Percentiles rank a stretch among this genome's conserved stretches.
Conservation (phyloP, 1,140 invertebrate genomes). For the Maniola jurtina region DNA sequence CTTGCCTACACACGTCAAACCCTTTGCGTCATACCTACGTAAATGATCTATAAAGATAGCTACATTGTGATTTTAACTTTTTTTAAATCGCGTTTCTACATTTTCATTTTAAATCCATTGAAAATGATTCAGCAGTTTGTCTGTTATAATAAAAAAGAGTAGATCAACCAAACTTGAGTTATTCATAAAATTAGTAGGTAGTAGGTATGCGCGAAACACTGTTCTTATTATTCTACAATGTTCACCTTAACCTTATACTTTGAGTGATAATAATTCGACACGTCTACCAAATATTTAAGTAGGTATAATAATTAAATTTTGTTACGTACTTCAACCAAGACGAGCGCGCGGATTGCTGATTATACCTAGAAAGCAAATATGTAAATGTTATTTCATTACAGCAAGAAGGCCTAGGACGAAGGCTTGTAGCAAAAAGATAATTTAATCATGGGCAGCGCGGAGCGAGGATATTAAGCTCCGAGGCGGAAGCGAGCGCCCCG, state of each 20-base stretch:
- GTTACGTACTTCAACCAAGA: constrained; percentile 75
- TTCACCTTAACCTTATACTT: not conserved
- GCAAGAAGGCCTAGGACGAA: constrained; percentile 61
- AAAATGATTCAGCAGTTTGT: too few relatives aligned
- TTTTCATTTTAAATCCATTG: too few relatives aligned
- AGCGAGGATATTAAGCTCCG: constrained; percentile 67
- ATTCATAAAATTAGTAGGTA: not conserved
- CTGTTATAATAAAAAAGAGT: too few relatives aligned
- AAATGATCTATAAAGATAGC: too few relatives aligned
- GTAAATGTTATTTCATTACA: constrained; percentile 34
- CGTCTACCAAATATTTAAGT: not conserved
- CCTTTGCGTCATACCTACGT: too few relatives aligned
- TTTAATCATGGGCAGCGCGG: constrained; percentile 63
- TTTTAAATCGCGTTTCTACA: too few relatives aligned
- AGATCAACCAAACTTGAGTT: not conserved
- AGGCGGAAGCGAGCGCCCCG: constrained; percentile 67
- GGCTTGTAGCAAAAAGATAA: constrained; percentile 63
- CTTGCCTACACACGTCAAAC: too few relatives aligned
- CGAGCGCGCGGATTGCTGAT: constrained; percentile 71
- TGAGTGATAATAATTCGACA: not conserved
- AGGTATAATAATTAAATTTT: constrained; percentile 34
- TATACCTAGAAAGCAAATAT: constrained; percentile 76
- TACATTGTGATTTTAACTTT: too few relatives aligned
- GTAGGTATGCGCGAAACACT: not conserved
- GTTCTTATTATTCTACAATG: not conserved